Percentiles rank a stretch among this genome's conserved stretches.
phyloP scores from a whole-genome alignment of 2,888 invertebrate species.

The Caenorhabditis uteleia region DNA sequence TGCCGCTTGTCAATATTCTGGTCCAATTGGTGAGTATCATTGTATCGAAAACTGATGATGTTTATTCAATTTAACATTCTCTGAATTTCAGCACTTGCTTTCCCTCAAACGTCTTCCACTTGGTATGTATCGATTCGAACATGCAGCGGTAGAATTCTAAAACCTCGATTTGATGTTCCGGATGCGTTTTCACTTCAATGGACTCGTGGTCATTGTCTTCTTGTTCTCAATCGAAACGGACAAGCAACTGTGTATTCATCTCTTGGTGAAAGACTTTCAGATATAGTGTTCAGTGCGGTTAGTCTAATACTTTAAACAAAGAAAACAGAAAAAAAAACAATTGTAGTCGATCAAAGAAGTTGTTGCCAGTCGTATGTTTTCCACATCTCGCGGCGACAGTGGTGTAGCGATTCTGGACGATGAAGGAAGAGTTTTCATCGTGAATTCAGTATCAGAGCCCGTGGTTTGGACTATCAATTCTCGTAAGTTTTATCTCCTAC shows the following conservation, averaged over 20 bases:
- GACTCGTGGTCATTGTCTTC: constrained; percentile 49
- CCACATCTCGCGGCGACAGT: constrained; percentile 38
- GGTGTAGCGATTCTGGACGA: constrained; percentile 54
- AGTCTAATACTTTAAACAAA: background rate
- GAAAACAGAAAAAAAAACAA: background rate
- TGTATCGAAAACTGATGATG: constrained; percentile 3
- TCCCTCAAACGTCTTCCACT: constrained; percentile 7
- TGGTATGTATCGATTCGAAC: constrained; percentile 44
- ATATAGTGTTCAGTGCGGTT: constrained; percentile 33
- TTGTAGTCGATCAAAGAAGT: constrained; percentile 12
- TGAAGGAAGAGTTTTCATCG: constrained; percentile 44
- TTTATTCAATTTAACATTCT: background rate
- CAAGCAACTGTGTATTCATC: constrained; percentile 35
- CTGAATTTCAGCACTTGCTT: constrained; percentile 28
- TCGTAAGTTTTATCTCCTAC: constrained; percentile 13
- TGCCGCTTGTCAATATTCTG: constrained; percentile 51
- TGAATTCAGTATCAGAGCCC: constrained; percentile 51
- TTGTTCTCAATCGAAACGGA: constrained; percentile 35
- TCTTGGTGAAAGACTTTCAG: constrained; percentile 36
- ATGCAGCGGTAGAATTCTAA: constrained; percentile 37
- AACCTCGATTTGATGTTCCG: constrained; percentile 23
- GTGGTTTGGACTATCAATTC: constrained; percentile 50
- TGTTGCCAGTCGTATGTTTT: constrained; percentile 21
- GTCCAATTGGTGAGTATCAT: constrained; percentile 45
- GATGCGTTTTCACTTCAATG: constrained; percentile 46